phyloP scores from a whole-genome alignment of 2,797 vertebrate species.

The Okamejei kenojei region DNA sequence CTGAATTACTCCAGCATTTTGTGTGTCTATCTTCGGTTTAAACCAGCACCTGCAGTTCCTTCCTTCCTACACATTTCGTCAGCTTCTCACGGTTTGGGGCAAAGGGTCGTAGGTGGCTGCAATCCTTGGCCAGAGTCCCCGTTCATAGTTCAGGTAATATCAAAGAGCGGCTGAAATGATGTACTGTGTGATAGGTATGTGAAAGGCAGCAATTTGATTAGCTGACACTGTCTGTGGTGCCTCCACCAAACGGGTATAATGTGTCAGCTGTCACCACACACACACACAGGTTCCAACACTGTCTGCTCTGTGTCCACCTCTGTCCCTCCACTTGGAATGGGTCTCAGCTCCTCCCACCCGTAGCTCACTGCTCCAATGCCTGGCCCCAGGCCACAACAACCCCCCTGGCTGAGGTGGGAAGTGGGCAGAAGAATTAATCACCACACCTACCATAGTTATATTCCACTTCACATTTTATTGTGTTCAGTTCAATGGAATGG shows the following conservation, averaged over 20 bases:
- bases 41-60: too few species aligned
- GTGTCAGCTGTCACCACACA: too few species aligned
- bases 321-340: not conserved
- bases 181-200: not conserved
- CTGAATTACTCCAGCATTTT: too few species aligned
- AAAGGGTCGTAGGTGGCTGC: not conserved
- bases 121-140: not conserved
- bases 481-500: too few species aligned
- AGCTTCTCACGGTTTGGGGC: not conserved
- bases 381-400: not conserved
- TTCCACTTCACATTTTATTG: too few species aligned
- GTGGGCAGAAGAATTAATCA: too few species aligned
- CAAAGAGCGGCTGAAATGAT: not conserved
- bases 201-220: conserved; percentile 2
- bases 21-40: too few species aligned
- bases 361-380: not conserved
- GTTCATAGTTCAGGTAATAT: not conserved
- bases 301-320: too few species aligned
- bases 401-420: not conserved
- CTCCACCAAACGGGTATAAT: not conserved
- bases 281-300: too few species aligned
- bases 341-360: not conserved
- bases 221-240: not conserved
- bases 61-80: too few species aligned
- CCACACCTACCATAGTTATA: too few species aligned